Evolutionary conservation across 2,888 invertebrate genomes (phyloP), one percentile per base, ranked within the genome.

Genomic region (Nomada flava): DNA sequence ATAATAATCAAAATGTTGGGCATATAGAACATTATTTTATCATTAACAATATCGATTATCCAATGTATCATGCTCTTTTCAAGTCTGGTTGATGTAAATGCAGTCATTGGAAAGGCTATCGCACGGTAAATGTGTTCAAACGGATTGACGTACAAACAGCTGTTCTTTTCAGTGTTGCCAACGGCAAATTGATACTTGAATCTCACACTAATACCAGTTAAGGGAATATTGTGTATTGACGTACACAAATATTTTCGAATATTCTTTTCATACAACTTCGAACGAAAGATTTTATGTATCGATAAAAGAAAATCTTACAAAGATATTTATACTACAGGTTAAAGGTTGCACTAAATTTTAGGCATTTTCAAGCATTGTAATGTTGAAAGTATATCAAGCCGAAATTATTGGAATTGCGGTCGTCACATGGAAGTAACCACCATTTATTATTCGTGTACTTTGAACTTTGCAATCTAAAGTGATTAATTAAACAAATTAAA

Each of bases 101-200:
- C 36, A 76, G 53, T 53, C 63, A 29, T 70, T 62, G 64, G n/a
- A 79, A 64, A 83, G 84, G 86, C 84, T 88, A 88, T 88, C 86
- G 81, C 64, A 75, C 69, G 70, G 76, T 75, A 74, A 76, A 75
- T 72, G 79, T 64, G 74, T 88, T 86, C 65, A 76, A 76, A 67
- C 47, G 23, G 69, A 75, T 69, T 70, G 63, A 53, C 60, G 68
- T 69, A 72, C 71, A 88, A 88, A 88, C 86, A 88, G 86, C 79
- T 88, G 88, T 84, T 88, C 74, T 68, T 57, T 64, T 53, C 86
- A 82, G 65, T 82, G 64, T 77, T 78, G 75, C 82, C 78, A 84
- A 85, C 78, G 13, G 57, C 29, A 53, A 62, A n/a, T 50, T 57
- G 29, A 57, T 73, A 29, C 29, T 47, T 23, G 18, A 47, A 65